Evolutionary conservation across 2,113 vertebrate species (phyloP), one percentile per base, ranked within the genome.

Genomic region (Malurus elegans): DNA sequence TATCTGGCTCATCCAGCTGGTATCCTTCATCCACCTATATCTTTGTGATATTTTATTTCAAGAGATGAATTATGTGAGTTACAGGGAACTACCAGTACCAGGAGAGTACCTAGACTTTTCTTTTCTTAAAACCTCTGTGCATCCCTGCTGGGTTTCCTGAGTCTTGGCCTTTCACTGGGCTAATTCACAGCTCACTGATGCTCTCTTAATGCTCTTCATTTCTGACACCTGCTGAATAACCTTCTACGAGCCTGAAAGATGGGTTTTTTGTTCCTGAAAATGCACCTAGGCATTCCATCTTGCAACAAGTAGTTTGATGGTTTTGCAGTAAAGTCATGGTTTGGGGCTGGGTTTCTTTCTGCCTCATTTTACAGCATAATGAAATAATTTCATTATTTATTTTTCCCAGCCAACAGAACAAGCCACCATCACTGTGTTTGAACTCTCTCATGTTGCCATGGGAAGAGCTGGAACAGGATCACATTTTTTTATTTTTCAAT

Each of bases 361-460:
- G 15, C 32, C 14, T 58, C 8, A 3, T 74, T 60, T 74, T 20
- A 47, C 25, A 54, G 5, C 23, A 47, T 47, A 0, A 36, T 36
- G 36, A 36, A 36, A 36, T 36, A 36, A 3, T 64, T 71, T 51
- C 4, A 15, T 42, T 53, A 23, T 38, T 82, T 67, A 12, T 71
- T 79, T 69, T 90, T 62, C 48, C 71, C 14, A 62, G 36, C 25
- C 56, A 58, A 31, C 47, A 74, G 56, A 74, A 44, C 20, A 71
- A 42, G 9, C 38, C 26, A 24, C 34, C 0, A 4, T 31, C 56
- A 40, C 13, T 53, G 64, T 62, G 51, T 45, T 56, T 38, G 8
- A 88, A 44, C 16, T 42, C 36, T 34, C 34, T 84, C 14, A 28
- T 0, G 0, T 75, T 75, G 25, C 51, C 0, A 0, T 56, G 47